Base-by-base conservation (phyloP, 1,140 invertebrate genomes). In the Arion vulgaris region DNA sequence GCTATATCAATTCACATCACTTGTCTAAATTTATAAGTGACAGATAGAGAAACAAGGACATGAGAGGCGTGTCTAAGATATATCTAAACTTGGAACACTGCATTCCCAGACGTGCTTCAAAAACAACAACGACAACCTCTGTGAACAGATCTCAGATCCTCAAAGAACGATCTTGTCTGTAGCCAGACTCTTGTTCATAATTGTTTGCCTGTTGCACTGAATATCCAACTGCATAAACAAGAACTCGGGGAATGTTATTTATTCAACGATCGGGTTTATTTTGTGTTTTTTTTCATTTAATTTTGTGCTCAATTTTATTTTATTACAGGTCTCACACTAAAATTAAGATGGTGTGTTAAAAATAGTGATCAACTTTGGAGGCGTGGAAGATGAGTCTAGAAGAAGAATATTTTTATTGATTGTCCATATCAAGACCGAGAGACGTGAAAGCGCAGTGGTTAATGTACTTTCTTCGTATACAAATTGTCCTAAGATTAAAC, bases 211-310 rank as follows among this genome's bases (percentile, higher is more conserved):
- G 62, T 66, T 66, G 28, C 62, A 34, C n/a, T 7, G n/a, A 11
- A 28, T 66, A 32, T 66, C 62, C 28, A 32, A 66, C 9, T 66
- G 62, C 28, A 66, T 32, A 66, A 66, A 66, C n/a, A 66, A 66
- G 62, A 66, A 66, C 62, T 32, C n/a, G 32, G 62, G 62, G 28
- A 66, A 66, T 66, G 62, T 66, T 66, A 66, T 66, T 66, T n/a
- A 66, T 32, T 66, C 62, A 32, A 66, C n/a, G n/a, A 66, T 13
- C 11, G 4, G 7, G n/a, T 28, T 66, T 66, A 32, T 66, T n/a
- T n/a, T n/a, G n/a, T n/a, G n/a, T n/a, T n/a, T n/a, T n/a, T n/a
- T n/a, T n/a, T n/a, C n/a, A n/a, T n/a, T n/a, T n/a, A n/a, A n/a
- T n/a, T n/a, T 66, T 57, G 15, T 66, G 62, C 62, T 32, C n/a